Base-by-base conservation (phyloP, 2,113 vertebrate genomes). In the Gyps fulvus region DNA sequence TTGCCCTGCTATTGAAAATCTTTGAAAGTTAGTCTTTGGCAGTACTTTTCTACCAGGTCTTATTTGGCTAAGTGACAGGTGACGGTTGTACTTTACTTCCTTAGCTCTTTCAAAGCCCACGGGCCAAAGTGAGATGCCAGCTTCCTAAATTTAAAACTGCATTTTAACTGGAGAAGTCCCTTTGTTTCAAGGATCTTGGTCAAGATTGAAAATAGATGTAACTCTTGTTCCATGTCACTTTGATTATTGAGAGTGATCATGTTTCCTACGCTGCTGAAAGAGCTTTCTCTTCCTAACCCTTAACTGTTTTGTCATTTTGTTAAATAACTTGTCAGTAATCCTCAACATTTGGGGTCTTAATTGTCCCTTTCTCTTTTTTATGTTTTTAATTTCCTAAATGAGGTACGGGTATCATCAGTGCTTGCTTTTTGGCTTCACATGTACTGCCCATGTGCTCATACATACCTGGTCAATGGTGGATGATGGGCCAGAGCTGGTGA, bases 191-290 rank as follows among this genome's bases (percentile, higher is more conserved):
- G 55, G 34, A 21, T 73, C 50, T 94, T 73, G 40, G 40, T 81
- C 36, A 36, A 18, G 65, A 14, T 13, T 32, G 76, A 58, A 91
- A 62, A 16, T 45, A n/a, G 27, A 22, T 45, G 27, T 42, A 70
- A 11, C 32, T 80, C 31, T 65, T 2, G 12, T 65, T 61, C 36
- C 20, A 0, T 0, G 7, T 19, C 9, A 7, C 31, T 52, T 20
- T 73, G 38, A 5, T 74, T 49, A 62, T 18, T 0, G 0, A 27
- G 26, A 42, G 13, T 2, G 25, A 42, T 32, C 0, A 0, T 13
- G 21, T 49, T 42, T 81, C 55, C 36, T 79, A 3, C 0, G 0
- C 55, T 66, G 3, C 40, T 77, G 45, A 11, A 66, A 27, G 15
- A 21, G 21, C 45, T 73, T 83, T 82, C 32, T 74, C 54, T 52